Conservation (phyloP, 2,888 invertebrate species). For the Sycophila texana region DNA sequence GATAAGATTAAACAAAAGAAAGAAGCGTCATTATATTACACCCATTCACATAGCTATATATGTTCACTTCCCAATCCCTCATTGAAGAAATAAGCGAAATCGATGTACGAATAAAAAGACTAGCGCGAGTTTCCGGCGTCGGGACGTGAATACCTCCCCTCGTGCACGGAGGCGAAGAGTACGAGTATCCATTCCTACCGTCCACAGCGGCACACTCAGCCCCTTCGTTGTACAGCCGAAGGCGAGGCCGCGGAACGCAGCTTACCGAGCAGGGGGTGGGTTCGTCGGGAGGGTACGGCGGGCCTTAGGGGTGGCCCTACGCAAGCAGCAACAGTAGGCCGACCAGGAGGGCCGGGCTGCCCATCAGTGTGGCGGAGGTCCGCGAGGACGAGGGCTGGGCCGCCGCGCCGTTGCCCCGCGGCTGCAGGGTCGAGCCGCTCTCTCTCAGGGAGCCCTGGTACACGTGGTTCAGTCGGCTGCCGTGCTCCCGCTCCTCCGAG, state of each 20-base stretch:
- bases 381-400: neutral
- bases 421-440: slow-evolving; percentile 76
- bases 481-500: slow-evolving; percentile 63
- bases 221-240: no score
- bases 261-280: neutral
- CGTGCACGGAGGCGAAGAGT: no score
- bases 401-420: slow-evolving; percentile 52
- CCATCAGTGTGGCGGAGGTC: neutral
- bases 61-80: no score
- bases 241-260: neutral
- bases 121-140: no score
- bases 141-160: no score
- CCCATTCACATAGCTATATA: no score
- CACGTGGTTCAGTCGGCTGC: slow-evolving; percentile 75
- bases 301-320: slow-evolving; percentile 1
- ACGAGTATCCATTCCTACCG: no score
- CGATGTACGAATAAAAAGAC: neutral
- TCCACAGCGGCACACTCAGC: no score
- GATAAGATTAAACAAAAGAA: no score
- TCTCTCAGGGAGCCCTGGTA: slow-evolving; percentile 83
- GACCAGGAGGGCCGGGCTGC: slow-evolving; percentile 4
- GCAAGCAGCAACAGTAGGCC: slow-evolving; percentile 21
- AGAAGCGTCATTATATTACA: no score
- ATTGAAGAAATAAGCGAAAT: neutral
- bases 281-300: no score